Evolutionary conservation across 30 jellyfish, hydroid and myxozoan genomes (phyloP), one percentile per base, ranked within the genome.

Genomic region (Sanderia malayensis): DNA sequence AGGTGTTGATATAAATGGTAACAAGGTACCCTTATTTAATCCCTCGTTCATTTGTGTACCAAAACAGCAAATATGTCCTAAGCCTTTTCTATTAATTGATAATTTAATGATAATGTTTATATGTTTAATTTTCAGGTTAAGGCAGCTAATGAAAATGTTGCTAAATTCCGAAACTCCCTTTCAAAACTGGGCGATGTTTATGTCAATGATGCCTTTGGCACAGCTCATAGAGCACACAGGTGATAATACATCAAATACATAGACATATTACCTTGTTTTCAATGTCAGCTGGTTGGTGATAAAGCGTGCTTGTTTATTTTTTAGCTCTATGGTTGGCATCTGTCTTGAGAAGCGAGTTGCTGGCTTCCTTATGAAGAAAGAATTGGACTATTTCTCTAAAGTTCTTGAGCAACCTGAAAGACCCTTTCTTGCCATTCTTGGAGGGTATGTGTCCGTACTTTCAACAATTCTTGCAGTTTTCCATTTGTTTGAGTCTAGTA

Each of bases 181-280:
- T 75, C 99, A 1, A 68, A 73, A 32, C 94, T 86, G 25, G 99
- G 99, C 17, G 97, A 93, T 69, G 89, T 93, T 22, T 93, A 67
- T 53, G 92, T 93, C 32, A 93, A 86, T 57, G 99, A 93, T 68
- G 99, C 99, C 2, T 93, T 93, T 86, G 99, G 99, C 0, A 93
- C 95, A 1, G 97, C 94, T 0, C 97, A 86, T 52, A 84, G 99
- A 6, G 83, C 95, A 9, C 95, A 93, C 79, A 90, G 96, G 96
- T 87, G 32, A 29, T 20, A 13, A n/a, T n/a, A n/a, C n/a, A n/a
- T n/a, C n/a, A n/a, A n/a, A n/a, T n/a, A n/a, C n/a, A n/a, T n/a
- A n/a, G n/a, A n/a, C n/a, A n/a, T n/a, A n/a, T n/a, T n/a, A n/a
- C n/a, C n/a, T n/a, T n/a, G n/a, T n/a, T n/a, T n/a, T n/a, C n/a